Conservation (phyloP, 2,113 vertebrate species). For the Clarias magur region DNA sequence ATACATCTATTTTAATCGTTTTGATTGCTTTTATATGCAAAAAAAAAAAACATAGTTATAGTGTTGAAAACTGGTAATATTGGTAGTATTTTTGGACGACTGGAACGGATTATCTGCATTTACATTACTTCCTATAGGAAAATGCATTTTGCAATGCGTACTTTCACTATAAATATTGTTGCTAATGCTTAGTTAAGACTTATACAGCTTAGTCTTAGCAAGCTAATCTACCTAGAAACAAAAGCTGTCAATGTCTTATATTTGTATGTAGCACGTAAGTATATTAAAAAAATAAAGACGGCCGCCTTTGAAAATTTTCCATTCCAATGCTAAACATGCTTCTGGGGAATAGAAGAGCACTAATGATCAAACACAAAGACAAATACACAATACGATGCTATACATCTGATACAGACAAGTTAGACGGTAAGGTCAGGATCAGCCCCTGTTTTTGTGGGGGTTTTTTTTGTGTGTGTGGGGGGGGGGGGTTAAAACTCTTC, state of each 20-base stretch:
- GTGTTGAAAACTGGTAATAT: too few relatives aligned
- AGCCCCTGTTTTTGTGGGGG: not conserved
- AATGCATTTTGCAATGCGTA: too few relatives aligned
- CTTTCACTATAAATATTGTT: not conserved
- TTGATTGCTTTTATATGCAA: too few relatives aligned
- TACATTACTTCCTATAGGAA: too few relatives aligned
- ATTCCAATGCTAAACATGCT: conserved; percentile 41
- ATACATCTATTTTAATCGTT: too few relatives aligned
- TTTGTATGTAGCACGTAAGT: not conserved
- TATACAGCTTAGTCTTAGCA: not conserved
- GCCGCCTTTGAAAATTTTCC: not conserved
- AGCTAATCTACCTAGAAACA: too few relatives aligned
- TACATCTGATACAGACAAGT: conserved; percentile 17
- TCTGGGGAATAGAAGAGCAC: conserved; percentile 34
- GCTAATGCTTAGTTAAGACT: not conserved
- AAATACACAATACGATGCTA: not conserved
- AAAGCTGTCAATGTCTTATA: not conserved
- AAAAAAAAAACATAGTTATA: too few relatives aligned
- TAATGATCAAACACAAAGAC: conserved; percentile 36
- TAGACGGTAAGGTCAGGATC: conserved; percentile 33
- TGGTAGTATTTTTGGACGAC: too few relatives aligned
- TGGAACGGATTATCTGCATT: too few relatives aligned
- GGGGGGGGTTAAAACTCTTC: not conserved
- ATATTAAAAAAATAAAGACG: not conserved
- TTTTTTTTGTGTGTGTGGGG: conserved; percentile 15